Evolutionary conservation across 2,113 vertebrate species (phyloP).

Genomic region (Anthoscopus minutus): DNA sequence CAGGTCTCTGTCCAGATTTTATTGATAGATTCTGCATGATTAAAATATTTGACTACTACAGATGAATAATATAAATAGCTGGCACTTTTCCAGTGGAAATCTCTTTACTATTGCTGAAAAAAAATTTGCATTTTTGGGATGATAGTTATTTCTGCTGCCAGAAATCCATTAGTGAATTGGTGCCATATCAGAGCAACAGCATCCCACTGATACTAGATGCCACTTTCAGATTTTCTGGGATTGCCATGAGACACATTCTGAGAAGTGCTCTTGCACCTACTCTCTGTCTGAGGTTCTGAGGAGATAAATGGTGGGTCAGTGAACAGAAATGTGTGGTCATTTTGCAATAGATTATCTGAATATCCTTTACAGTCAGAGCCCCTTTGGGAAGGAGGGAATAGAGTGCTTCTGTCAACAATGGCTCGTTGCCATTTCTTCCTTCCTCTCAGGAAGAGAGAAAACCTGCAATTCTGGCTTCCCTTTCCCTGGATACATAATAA

Average conservation of each 20-base stretch:
- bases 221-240: not conserved
- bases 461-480: conserved; percentile 7
- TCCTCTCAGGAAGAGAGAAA: conserved; percentile 46
- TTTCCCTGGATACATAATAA: conserved; percentile 17
- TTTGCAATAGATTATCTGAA: not conserved
- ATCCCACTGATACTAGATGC: not conserved
- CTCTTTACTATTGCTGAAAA: not conserved
- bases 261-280: not conserved
- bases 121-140: not conserved
- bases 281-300: not conserved
- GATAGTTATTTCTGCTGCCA: not conserved
- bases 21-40: not conserved
- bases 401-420: conserved; percentile 33
- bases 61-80: conserved; percentile 20
- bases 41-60: not conserved
- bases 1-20: not conserved
- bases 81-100: not conserved
- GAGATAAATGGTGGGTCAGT: not conserved
- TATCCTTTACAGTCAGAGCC: not conserved
- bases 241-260: not conserved
- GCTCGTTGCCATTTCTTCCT: conserved; percentile 30
- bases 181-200: not conserved
- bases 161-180: not conserved
- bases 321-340: not conserved
- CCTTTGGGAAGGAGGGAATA: not conserved